These are phyloP conservation scores for Plodia interpunctella DNA, from an alignment of 1,140 invertebrate genomes.

Conservation along the genomic window DNA sequence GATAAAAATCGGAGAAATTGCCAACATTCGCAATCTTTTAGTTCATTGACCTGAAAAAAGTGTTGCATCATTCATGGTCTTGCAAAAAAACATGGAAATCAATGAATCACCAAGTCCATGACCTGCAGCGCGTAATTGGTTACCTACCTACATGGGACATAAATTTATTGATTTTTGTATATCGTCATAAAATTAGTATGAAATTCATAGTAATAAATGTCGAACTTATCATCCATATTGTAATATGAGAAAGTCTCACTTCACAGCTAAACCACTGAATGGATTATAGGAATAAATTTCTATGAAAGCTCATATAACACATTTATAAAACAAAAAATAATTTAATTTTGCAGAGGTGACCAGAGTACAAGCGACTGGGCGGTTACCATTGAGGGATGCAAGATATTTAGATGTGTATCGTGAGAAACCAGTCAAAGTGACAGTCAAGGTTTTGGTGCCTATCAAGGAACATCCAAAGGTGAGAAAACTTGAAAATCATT, in stretches of 20 bases:
- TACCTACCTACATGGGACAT: too few relatives aligned
- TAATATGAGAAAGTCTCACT: too few relatives aligned
- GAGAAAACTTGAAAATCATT: conserved; percentile 7
- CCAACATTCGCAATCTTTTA: not conserved
- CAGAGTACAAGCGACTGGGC: conserved; percentile 51
- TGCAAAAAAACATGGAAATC: not conserved
- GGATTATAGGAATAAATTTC: too few relatives aligned
- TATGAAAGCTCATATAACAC: too few relatives aligned
- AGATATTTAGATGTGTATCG: conserved; percentile 91
- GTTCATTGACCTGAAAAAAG: not conserved
- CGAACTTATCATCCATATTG: too few relatives aligned
- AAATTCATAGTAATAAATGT: too few relatives aligned
- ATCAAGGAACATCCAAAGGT: conserved; percentile 93
- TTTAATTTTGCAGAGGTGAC: conserved; percentile 45
- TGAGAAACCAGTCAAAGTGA: conserved; percentile 89
- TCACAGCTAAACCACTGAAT: too few relatives aligned
- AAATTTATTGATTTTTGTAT: too few relatives aligned
- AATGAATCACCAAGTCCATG: not conserved
- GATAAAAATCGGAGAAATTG: not conserved
- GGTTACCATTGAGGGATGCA: conserved; percentile 77
- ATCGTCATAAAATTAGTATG: too few relatives aligned
- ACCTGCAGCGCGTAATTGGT: too few relatives aligned
- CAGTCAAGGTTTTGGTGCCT: conserved; percentile 91
- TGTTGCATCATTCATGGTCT: not conserved
- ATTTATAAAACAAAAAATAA: too few relatives aligned